phyloP scores from a whole-genome alignment of 1,140 invertebrate genomes.

The Macrotrachela quadricornifera region DNA sequence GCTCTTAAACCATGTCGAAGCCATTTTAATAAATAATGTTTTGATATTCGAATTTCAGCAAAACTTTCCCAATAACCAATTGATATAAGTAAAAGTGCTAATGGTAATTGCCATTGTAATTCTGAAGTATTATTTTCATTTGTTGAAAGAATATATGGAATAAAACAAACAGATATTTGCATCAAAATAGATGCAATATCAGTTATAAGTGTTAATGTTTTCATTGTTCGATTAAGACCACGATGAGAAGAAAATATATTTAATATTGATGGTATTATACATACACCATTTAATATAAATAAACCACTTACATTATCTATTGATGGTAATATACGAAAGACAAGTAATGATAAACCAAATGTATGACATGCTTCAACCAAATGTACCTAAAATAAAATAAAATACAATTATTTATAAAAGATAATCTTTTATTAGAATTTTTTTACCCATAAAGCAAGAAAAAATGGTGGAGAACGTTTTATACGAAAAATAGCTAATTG shows the following conservation, averaged over 20 bases:
- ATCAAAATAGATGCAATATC: constrained; percentile 1
- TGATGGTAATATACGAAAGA: constrained; percentile 1
- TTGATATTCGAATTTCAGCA: not conserved
- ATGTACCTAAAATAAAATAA: too few relatives aligned
- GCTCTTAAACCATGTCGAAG: not conserved
- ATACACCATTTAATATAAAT: constrained; percentile 7
- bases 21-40: not conserved
- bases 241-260: constrained; percentile 4
- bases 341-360: not conserved
- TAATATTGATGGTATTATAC: constrained; percentile 4
- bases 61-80: constrained; percentile 8
- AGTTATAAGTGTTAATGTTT: not conserved
- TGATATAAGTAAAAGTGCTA: not conserved
- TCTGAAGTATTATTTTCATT: too few relatives aligned
- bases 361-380: constrained; percentile 2
- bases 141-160: not conserved
- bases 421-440: not conserved
- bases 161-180: not conserved
- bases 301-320: constrained; percentile 3
- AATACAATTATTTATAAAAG: too few relatives aligned
- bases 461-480: not conserved
- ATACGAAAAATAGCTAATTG: not conserved
- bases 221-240: constrained; percentile 1
- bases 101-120: too few relatives aligned
- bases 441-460: not conserved